Evolutionary conservation across 1,140 invertebrate genomes (phyloP).

Genomic region (Saxidomus purpurata): DNA sequence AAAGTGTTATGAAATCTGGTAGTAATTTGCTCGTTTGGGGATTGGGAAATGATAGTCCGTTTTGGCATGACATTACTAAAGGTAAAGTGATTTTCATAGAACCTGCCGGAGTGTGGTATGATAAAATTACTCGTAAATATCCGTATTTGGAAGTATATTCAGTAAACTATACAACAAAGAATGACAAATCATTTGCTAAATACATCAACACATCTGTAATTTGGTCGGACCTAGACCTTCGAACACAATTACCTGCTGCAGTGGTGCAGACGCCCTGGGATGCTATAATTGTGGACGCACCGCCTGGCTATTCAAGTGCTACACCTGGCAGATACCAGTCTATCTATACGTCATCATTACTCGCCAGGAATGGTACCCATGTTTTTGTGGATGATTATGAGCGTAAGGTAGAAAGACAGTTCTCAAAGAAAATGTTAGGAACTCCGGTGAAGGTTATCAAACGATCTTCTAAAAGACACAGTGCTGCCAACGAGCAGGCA

Average conservation of each 20-base stretch:
- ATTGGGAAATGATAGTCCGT: too few species aligned
- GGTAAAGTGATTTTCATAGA: not conserved
- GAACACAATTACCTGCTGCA: not conserved
- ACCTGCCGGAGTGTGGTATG: too few species aligned
- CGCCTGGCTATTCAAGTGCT: not conserved
- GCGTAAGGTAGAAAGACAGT: not conserved
- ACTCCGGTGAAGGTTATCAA: not conserved
- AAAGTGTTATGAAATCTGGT: not conserved
- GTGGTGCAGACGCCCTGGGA: not conserved
- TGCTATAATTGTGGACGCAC: not conserved
- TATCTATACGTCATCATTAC: too few species aligned
- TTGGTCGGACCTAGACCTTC: not conserved
- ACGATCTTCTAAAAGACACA: not conserved
- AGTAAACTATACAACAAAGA: not conserved
- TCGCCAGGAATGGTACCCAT: too few species aligned
- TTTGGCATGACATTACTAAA: conserved; percentile 3
- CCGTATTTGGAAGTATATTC: not conserved
- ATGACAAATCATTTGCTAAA: not conserved
- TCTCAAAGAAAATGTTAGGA: not conserved
- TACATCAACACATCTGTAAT: not conserved
- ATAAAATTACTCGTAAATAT: too few species aligned
- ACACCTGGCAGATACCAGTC: not conserved
- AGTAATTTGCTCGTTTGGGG: too few species aligned
- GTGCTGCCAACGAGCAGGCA: not conserved
- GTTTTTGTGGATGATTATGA: too few species aligned